These are phyloP conservation scores for Heteronetta atricapilla DNA, from an alignment of 2,113 vertebrate species.

Conservation along the genomic window DNA sequence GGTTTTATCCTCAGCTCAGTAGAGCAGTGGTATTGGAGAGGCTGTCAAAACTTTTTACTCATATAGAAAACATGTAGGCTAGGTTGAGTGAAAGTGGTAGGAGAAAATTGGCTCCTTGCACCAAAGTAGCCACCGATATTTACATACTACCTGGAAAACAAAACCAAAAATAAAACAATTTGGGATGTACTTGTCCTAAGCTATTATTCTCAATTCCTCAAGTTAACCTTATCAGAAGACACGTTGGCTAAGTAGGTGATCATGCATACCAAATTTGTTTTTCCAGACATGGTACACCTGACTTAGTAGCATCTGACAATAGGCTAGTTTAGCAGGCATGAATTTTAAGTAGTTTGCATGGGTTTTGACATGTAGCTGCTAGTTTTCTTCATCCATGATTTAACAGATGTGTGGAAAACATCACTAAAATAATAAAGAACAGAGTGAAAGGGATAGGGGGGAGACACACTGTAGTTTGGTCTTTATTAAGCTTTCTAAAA, in stretches of 20 bases:
- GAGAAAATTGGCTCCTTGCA: neutral
- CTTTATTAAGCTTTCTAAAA: slow-evolving; percentile 17
- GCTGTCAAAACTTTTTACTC: slow-evolving; percentile 47
- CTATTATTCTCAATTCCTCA: slow-evolving; percentile 8
- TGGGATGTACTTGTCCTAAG: slow-evolving; percentile 16
- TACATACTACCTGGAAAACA: neutral
- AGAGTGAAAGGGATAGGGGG: neutral
- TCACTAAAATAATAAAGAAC: slow-evolving; percentile 45
- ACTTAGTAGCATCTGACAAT: slow-evolving; percentile 35
- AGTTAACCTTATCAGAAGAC: slow-evolving; percentile 52
- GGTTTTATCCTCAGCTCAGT: slow-evolving; percentile 43
- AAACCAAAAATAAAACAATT: slow-evolving; percentile 3
- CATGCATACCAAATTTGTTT: slow-evolving; percentile 49
- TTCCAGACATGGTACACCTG: neutral
- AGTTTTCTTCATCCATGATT: slow-evolving; percentile 45
- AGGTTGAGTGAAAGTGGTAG: neutral
- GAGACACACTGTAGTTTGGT: neutral
- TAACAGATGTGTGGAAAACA: slow-evolving; percentile 26
- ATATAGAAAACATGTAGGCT: neutral
- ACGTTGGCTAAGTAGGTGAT: slow-evolving; percentile 37
- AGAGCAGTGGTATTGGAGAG: slow-evolving; percentile 34
- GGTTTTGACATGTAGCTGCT: slow-evolving; percentile 48
- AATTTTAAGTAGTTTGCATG: slow-evolving; percentile 49
- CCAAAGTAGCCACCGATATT: neutral
- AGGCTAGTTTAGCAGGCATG: slow-evolving; percentile 30